These are phyloP conservation scores for Andrena dorsata DNA, from an alignment of 2,888 invertebrate genomes.

Conservation along the genomic window DNA sequence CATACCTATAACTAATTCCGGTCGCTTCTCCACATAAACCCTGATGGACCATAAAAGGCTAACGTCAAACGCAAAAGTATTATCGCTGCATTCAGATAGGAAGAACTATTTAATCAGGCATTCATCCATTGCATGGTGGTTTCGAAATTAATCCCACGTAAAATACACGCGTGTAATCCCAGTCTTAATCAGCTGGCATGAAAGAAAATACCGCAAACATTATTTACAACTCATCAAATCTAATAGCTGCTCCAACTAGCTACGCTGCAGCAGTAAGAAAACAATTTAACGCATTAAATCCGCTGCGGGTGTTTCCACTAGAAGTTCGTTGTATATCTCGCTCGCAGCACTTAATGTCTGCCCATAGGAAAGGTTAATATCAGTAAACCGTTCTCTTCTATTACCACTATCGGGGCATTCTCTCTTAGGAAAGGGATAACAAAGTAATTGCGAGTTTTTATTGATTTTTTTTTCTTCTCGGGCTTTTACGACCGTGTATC, in stretches of 20 bases:
- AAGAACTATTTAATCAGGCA: not conserved
- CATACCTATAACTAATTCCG: not conserved
- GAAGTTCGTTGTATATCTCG: not conserved
- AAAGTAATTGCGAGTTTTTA: constrained; percentile 10
- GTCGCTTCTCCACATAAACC: not conserved
- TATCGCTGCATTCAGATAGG: not conserved
- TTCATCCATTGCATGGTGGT: not conserved
- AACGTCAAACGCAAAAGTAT: not conserved
- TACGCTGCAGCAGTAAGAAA: constrained; percentile 7
- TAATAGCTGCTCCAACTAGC: not conserved
- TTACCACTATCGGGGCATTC: not conserved
- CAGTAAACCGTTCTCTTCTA: constrained; percentile 13
- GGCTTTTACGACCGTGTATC: constrained; percentile 20
- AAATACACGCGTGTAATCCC: not conserved
- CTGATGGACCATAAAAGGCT: not conserved
- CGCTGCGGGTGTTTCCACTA: not conserved
- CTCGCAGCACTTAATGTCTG: not conserved
- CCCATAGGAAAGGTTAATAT: not conserved
- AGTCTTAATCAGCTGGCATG: not conserved
- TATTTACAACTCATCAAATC: constrained; percentile 3
- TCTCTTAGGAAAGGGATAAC: constrained; percentile 1
- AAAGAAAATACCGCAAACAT: constrained; percentile 1
- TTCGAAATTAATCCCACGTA: not conserved
- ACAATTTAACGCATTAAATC: constrained; percentile 17
- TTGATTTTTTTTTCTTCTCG: not conserved